phyloP scores from a whole-genome alignment of 2,888 invertebrate genomes.

The Lasioglossum vierecki region DNA sequence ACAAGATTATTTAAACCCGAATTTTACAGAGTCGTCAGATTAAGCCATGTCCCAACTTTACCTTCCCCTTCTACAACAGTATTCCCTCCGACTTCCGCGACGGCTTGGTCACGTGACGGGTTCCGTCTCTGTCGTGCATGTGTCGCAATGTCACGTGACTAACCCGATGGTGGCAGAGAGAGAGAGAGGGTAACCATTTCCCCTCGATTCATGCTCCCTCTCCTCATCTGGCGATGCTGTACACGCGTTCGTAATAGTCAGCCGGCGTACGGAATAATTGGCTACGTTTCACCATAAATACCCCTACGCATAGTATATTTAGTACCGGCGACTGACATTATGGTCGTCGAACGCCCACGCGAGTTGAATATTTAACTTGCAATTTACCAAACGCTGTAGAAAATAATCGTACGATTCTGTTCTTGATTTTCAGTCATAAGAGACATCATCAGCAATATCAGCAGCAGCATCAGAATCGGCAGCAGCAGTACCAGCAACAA shows the following conservation, averaged over 20 bases:
- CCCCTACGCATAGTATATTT: not conserved
- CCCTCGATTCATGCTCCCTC: no score
- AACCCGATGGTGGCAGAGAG: no score
- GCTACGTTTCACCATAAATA: not conserved
- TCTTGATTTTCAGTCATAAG: conserved; percentile 80
- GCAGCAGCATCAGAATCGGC: conserved; percentile 84
- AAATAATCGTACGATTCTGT: conserved; percentile 58
- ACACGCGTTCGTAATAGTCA: no score
- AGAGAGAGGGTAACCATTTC: no score
- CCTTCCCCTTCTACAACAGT: no score
- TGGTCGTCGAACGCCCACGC: conserved; percentile 31
- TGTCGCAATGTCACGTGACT: no score
- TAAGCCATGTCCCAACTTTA: no score
- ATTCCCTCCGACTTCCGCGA: not conserved
- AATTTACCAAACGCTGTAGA: conserved; percentile 47
- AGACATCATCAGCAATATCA: conserved; percentile 83
- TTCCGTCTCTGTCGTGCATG: no score
- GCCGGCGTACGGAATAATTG: conserved; percentile 23
- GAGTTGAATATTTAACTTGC: not conserved
- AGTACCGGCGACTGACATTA: conserved; percentile 17
- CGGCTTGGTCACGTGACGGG: no score
- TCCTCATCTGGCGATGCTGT: no score
- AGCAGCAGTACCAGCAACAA: conserved; percentile 41
- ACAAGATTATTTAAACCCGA: no score
- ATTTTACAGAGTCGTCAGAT: no score